Percentiles rank a stretch among this genome's conserved stretches.
These are phyloP conservation scores for Scaptomyza polygonia DNA, from an alignment of 2,888 invertebrate species.

Conservation along the genomic window DNA sequence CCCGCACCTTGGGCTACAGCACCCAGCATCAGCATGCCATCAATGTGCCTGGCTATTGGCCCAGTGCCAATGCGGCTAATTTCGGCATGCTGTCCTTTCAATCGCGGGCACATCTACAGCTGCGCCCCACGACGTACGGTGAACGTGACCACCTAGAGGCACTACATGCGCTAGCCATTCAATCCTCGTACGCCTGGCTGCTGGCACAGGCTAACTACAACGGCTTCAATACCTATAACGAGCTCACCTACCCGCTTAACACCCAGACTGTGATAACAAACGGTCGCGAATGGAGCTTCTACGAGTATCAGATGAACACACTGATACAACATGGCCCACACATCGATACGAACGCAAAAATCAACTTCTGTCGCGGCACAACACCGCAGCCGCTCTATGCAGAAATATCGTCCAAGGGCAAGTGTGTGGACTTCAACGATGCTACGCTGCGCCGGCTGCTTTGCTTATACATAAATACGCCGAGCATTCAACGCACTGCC, in stretches of 20 bases:
- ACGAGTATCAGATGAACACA: slow-evolving; percentile 96
- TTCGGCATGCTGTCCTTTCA: slow-evolving; percentile 92
- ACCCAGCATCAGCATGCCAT: slow-evolving; percentile 87
- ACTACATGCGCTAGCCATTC: slow-evolving; percentile 90
- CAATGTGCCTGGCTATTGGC: slow-evolving; percentile 93
- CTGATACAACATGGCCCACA: slow-evolving; percentile 87
- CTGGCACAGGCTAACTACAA: slow-evolving; percentile 91
- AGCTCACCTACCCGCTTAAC: slow-evolving; percentile 94
- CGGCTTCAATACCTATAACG: slow-evolving; percentile 95
- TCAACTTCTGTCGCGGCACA: slow-evolving; percentile 93
- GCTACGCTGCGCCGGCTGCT: slow-evolving; percentile 90
- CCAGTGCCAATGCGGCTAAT: slow-evolving; percentile 89
- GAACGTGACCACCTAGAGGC: slow-evolving; percentile 87
- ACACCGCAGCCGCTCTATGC: slow-evolving; percentile 90
- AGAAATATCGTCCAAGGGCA: slow-evolving; percentile 86
- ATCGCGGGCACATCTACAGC: slow-evolving; percentile 87
- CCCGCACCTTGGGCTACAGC: slow-evolving; percentile 87
- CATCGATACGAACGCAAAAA: slow-evolving; percentile 87
- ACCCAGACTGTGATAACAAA: slow-evolving; percentile 95
- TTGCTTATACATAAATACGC: slow-evolving; percentile 90
- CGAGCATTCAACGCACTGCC: slow-evolving; percentile 86
- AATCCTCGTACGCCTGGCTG: slow-evolving; percentile 92
- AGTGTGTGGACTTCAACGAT: slow-evolving; percentile 92
- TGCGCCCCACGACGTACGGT: slow-evolving; percentile 85
- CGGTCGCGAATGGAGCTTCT: slow-evolving; percentile 94